Evolutionary conservation across 2,888 invertebrate species (phyloP), one percentile per base, ranked within the genome.

Genomic region (Brachyptera risi): DNA sequence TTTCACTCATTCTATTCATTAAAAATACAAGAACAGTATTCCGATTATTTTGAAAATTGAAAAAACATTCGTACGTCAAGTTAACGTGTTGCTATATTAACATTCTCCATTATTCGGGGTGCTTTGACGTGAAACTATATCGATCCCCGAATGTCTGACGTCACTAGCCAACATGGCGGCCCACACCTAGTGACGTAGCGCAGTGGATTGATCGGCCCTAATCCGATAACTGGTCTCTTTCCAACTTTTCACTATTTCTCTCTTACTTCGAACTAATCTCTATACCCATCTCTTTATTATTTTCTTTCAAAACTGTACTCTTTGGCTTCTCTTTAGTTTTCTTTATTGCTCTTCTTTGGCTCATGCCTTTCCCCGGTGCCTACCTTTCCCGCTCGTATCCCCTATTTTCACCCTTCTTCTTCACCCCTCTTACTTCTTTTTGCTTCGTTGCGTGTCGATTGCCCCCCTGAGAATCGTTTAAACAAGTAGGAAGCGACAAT

Each of bases 161-260:
- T 78, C 78, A 78, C 72, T 67, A 72, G 72, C 68, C 73, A 77
- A 77, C 73, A 78, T 77, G 77, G 77, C 77, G 58, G 57, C 56
- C 37, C 21, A 3, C 23, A 75, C 65, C 68, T 69, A 69, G 73
- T 76, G 76, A 78, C 76, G 76, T 77, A 76, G 76, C 70, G 67
- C 58, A 58, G 9, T 21, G 37, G 62, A 63, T 63, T 63, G 59
- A 63, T 63, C 56, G 17, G 17, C 35, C 31, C 47, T 58, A 27
- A 58, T 58, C 58, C 47, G 58, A 58, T 58, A 49, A 58, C 27
- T 24, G 58, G 24, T 47, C 42, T 31, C 58, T 42, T 47, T 58
- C 23, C 58, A 58, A 44, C 42, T 51, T 51, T n/a, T 19, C 50
- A 27, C 50, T 26, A 13, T 51, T 27, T 27, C 50, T 9, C 17